Conservation (phyloP, 2,113 vertebrate species). For the Cervus canadensis region DNA sequence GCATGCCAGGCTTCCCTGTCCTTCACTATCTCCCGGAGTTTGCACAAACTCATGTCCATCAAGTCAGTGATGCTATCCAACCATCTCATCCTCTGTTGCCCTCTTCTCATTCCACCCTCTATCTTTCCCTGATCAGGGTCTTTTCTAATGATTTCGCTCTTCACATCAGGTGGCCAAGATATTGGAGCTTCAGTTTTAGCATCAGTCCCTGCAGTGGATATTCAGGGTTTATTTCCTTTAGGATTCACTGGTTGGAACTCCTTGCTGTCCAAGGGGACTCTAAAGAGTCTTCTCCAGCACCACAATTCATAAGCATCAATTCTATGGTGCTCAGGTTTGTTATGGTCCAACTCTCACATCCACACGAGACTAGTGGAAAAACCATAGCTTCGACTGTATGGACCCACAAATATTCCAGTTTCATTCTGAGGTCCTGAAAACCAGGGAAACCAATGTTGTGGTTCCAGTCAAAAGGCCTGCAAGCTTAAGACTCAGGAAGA, state of each 20-base stretch:
- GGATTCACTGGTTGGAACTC: not conserved
- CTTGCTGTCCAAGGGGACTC: not conserved
- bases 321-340: not conserved
- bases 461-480: not conserved
- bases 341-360: not conserved
- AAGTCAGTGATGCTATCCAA: not conserved
- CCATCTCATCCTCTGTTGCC: not conserved
- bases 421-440: not conserved
- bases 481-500: not conserved
- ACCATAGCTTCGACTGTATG: not conserved
- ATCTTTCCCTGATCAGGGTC: not conserved
- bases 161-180: not conserved
- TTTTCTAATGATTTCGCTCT: not conserved
- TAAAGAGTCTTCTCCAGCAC: not conserved
- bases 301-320: not conserved
- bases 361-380: accelerated
- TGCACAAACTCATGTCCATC: not conserved
- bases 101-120: not conserved
- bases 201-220: not conserved
- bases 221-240: not conserved
- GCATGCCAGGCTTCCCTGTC: not conserved
- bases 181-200: not conserved
- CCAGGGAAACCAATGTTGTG: accelerated
- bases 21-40: not conserved
- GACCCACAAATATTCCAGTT: not conserved